Evolutionary conservation across 2,113 vertebrate genomes (phyloP).

Genomic region (Austrofundulus limnaeus): DNA sequence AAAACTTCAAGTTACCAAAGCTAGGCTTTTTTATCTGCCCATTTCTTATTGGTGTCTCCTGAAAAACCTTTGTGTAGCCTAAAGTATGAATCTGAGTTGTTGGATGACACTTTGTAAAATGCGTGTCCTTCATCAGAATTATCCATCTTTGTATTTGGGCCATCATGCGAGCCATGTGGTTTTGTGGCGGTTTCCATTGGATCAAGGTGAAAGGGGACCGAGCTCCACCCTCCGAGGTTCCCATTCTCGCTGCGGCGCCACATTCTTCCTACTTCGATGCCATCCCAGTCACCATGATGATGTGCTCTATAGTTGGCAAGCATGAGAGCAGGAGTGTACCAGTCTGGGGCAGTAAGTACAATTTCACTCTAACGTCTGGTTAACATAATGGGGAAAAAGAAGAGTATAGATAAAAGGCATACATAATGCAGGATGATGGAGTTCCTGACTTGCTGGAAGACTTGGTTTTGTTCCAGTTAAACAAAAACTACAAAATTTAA

Average conservation of each 20-base stretch:
- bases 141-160: conserved; percentile 84
- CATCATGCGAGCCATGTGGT: conserved; percentile 96
- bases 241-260: conserved; percentile 90
- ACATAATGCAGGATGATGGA: too few species aligned
- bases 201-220: conserved; percentile 88
- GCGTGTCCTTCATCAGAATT: conserved; percentile 70
- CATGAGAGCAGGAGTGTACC: conserved; percentile 93
- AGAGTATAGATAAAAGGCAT: too few species aligned
- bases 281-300: conserved; percentile 95
- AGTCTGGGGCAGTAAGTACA: conserved; percentile 95
- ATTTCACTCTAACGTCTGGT: background rate
- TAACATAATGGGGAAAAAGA: background rate
- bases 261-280: conserved; percentile 97
- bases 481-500: too few species aligned
- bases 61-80: background rate
- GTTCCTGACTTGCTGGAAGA: too few species aligned
- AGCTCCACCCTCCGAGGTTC: conserved; percentile 82
- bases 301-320: conserved; percentile 94
- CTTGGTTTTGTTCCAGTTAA: too few species aligned
- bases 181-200: conserved; percentile 93
- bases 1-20: too few species aligned
- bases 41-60: too few species aligned
- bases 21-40: too few species aligned
- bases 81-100: background rate
- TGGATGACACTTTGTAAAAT: background rate